phyloP scores from a whole-genome alignment of 1,140 invertebrate genomes.

The Ctenoplectra terminalis region DNA sequence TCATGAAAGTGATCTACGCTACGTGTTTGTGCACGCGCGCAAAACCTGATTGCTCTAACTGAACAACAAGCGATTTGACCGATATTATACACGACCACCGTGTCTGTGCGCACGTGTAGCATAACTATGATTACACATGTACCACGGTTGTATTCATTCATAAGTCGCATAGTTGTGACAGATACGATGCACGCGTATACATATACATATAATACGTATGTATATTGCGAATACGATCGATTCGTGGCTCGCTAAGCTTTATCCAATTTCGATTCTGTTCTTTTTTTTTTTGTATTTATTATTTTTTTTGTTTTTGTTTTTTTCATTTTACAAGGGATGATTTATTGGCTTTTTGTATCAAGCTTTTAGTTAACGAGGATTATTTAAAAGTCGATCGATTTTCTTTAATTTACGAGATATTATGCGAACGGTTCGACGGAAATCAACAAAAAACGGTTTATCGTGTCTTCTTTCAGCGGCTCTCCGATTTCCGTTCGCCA shows the following conservation, averaged over 20 bases:
- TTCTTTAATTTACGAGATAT: too few relatives aligned
- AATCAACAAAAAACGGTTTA: background rate
- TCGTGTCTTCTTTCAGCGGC: background rate
- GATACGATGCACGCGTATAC: background rate
- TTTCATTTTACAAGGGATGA: too few relatives aligned
- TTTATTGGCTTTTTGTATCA: too few relatives aligned
- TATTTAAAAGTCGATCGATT: too few relatives aligned
- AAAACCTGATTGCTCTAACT: conserved; percentile 39
- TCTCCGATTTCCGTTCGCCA: background rate
- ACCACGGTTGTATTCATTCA: conserved; percentile 56
- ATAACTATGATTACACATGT: conserved; percentile 48
- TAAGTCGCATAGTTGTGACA: conserved; percentile 41
- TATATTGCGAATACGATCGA: conserved; percentile 1
- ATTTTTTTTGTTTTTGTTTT: background rate
- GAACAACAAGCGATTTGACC: conserved; percentile 61
- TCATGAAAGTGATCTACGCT: conserved; percentile 43
- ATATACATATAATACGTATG: too few relatives aligned
- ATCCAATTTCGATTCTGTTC: background rate
- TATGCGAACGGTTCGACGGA: background rate
- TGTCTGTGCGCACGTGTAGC: background rate
- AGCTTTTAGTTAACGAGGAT: too few relatives aligned
- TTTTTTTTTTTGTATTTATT: background rate
- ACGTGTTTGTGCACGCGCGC: conserved; percentile 24
- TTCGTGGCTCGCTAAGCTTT: background rate
- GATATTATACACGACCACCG: conserved; percentile 44